Percentiles rank a stretch among this genome's conserved stretches.
Evolutionary conservation across 2,113 vertebrate genomes (phyloP).

Genomic region (Burhinus oedicnemus): DNA sequence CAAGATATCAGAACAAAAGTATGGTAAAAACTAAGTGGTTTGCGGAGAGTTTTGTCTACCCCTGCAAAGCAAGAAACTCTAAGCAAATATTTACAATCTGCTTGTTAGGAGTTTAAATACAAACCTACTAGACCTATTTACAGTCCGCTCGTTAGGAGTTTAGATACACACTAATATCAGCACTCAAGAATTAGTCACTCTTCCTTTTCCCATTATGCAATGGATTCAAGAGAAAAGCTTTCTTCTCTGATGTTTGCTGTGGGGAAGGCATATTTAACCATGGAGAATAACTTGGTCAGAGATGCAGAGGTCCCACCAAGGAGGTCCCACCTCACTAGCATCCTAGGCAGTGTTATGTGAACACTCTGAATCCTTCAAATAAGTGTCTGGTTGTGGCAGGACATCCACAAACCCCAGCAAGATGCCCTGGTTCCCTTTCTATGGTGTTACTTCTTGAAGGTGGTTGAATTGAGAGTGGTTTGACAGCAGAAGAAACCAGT

Average conservation of each 20-base stretch:
- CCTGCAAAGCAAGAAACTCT: slow-evolving; percentile 7
- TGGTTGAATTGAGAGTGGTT: not conserved
- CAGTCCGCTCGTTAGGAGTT: not conserved
- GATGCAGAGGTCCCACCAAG: not conserved
- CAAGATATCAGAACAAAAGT: not conserved
- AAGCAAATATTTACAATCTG: slow-evolving; percentile 36
- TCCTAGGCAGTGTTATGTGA: not conserved
- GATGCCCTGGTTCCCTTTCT: not conserved
- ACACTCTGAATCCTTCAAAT: not conserved
- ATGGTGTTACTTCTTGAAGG: not conserved
- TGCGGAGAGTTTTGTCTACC: not conserved
- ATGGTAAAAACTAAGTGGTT: not conserved
- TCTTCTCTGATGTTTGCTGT: not conserved
- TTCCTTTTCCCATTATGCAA: slow-evolving; percentile 23
- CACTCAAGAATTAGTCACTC: slow-evolving; percentile 22
- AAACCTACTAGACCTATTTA: slow-evolving; percentile 24
- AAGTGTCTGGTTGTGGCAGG: not conserved
- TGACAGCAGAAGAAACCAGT: not conserved
- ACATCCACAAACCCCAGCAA: not conserved
- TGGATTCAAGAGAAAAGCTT: not conserved
- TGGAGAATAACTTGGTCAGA: not conserved
- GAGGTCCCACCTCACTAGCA: not conserved
- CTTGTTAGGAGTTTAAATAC: slow-evolving; percentile 10
- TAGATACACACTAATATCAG: not conserved
- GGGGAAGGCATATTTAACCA: not conserved